Evolutionary conservation across 2,888 invertebrate species (phyloP).

Genomic region (Bhutanitis thaidina): DNA sequence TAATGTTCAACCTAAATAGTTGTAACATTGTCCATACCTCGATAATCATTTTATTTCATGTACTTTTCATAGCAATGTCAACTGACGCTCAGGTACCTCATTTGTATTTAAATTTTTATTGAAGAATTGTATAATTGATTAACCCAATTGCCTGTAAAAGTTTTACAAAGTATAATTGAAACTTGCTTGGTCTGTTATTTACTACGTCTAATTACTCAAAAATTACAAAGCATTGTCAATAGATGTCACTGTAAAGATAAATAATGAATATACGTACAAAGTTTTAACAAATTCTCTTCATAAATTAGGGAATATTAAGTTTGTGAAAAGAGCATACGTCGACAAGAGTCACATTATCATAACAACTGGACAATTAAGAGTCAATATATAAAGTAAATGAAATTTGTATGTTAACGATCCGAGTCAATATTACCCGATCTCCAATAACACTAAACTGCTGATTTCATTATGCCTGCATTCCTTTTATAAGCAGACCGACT

Average conservation of each 20-base stretch:
- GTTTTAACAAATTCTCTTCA: neutral
- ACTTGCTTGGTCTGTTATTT: too few species aligned
- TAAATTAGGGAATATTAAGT: neutral
- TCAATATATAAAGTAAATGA: constrained; percentile 22
- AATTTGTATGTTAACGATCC: constrained; percentile 36
- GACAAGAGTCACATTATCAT: neutral
- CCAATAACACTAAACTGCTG: constrained; percentile 58
- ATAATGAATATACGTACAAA: too few species aligned
- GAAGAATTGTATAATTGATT: too few species aligned
- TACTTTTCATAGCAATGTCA: too few species aligned
- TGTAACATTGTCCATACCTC: too few species aligned
- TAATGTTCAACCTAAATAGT: too few species aligned
- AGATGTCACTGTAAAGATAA: constrained; percentile 6
- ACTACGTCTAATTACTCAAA: neutral
- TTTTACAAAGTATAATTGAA: too few species aligned
- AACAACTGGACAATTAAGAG: neutral
- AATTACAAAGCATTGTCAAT: neutral
- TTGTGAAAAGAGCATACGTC: neutral
- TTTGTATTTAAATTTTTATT: too few species aligned
- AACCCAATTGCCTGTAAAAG: too few species aligned
- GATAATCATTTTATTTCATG: too few species aligned
- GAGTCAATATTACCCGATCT: constrained; percentile 21
- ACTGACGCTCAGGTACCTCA: too few species aligned
- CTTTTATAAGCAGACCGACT: constrained; percentile 37
- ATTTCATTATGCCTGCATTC: constrained; percentile 55